A percentile compares a stretch with the other conserved stretches of the same genome.
Conservation (phyloP, 2,113 vertebrate genomes). For the Nycticorax nycticorax region DNA sequence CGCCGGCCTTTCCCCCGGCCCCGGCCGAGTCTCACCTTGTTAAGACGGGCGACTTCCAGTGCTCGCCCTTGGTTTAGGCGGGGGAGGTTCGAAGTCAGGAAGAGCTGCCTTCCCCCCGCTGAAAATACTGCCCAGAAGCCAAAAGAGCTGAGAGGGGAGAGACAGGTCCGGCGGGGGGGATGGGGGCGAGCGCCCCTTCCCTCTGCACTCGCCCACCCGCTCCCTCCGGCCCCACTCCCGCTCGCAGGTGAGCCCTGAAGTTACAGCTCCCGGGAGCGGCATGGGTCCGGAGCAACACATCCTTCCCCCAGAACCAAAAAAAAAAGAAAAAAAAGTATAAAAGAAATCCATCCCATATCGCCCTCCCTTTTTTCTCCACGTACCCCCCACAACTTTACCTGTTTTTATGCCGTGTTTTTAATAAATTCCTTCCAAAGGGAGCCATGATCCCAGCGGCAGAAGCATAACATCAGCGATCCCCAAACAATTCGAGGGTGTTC, state of each 20-base stretch:
- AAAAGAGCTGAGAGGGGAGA: not conserved
- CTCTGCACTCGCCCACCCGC: not conserved
- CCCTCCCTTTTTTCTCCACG: not conserved
- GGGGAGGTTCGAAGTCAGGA: not conserved
- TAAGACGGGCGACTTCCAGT: not conserved
- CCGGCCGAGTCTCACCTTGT: not conserved
- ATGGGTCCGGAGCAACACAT: not conserved
- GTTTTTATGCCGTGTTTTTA: conserved; percentile 90
- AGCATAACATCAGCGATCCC: conserved; percentile 33
- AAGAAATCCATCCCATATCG: not conserved
- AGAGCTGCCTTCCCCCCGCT: not conserved
- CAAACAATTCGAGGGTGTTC: conserved; percentile 22
- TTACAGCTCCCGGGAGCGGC: not conserved
- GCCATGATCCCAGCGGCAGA: conserved; percentile 79
- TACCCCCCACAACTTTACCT: conserved; percentile 75
- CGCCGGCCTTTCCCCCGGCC: not conserved
- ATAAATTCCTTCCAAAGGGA: conserved; percentile 90
- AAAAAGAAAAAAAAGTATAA: not conserved
- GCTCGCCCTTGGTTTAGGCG: not conserved
- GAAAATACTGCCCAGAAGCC: not conserved
- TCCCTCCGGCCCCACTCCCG: not conserved
- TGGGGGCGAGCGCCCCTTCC: not conserved
- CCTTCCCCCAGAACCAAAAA: not conserved
- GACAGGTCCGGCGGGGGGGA: too few species aligned
- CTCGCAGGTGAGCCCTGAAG: not conserved